These are phyloP conservation scores for Biston stratarius DNA, from an alignment of 2,888 invertebrate genomes.

Conservation along the genomic window DNA sequence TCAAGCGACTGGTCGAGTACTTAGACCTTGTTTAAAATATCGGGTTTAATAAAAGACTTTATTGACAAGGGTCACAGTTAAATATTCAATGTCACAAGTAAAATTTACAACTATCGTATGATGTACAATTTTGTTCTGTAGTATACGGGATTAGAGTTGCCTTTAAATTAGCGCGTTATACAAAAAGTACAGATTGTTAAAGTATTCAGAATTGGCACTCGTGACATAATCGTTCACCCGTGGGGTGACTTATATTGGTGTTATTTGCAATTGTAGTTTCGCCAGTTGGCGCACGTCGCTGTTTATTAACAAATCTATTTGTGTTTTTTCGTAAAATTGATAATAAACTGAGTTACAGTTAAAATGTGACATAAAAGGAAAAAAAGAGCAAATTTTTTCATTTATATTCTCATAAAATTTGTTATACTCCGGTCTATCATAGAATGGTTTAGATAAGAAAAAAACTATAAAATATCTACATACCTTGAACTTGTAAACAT, in stretches of 20 bases:
- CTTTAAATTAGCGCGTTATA: conserved; percentile 35
- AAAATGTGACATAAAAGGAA: neutral
- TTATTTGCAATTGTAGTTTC: conserved; percentile 73
- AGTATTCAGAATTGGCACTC: conserved; percentile 70
- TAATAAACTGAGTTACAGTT: neutral
- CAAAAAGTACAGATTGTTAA: conserved; percentile 57
- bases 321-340: conserved; percentile 29
- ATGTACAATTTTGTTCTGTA: conserved; percentile 13
- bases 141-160: neutral
- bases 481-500: conserved; percentile 5
- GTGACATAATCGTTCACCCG: conserved; percentile 65
- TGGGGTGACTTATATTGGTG: conserved; percentile 56
- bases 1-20: conserved; percentile 14
- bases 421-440: neutral
- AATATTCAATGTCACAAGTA: conserved; percentile 9
- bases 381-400: neutral
- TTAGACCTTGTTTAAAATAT: neutral
- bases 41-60: conserved; percentile 22
- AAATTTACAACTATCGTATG: neutral
- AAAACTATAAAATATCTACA: neutral
- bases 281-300: conserved; percentile 65
- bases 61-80: conserved; percentile 11
- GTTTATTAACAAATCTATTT: conserved; percentile 59
- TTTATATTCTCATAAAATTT: neutral
- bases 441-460: neutral